Base-by-base conservation (phyloP, 2,888 invertebrate species). In the Julus scandinavius region DNA sequence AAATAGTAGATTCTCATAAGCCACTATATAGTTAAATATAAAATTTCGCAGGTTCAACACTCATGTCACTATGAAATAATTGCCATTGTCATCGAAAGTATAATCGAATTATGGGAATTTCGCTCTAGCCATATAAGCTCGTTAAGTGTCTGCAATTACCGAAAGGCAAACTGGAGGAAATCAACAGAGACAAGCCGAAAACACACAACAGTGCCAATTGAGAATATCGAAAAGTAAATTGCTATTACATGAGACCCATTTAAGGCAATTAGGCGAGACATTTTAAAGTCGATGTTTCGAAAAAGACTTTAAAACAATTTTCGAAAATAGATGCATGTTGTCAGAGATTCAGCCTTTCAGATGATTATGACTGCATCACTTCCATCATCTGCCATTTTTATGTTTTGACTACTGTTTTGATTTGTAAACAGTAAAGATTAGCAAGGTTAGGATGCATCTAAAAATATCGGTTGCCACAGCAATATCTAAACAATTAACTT, bases 191-290 rank as follows among this genome's bases (percentile, higher is more conserved):
- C 72, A 72, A 72, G 72, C 29, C 72, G n/a, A 29, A 72, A 72
- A 20, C 29, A 20, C 20, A 29, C 20, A 72, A 29, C 72, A 72
- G 72, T 29, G 72, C 20, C 72, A 72, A 29, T 72, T 72, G 72
- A 72, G 9, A 72, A 72, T 72, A n/a, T n/a, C 72, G 29, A 72
- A 72, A 72, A 72, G 72, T 72, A 72, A 72, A 72, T 72, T 72
- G 72, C 72, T 72, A 29, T 72, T 29, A 72, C 72, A 72, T 72
- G 72, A 72, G 29, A 72, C 72, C 72, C 72, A 72, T 72, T 72
- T 72, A 72, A n/a, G 72, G 72, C 72, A 72, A 72, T 72, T 72
- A 72, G 72, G 72, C 72, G 72, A 72, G 72, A 29, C 72, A 72
- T 72, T 72, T 72, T 29, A 17, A 29, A 72, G 72, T 29, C n/a